Base-by-base conservation (phyloP, 2,797 vertebrate species). In the Paramormyrops hopkinsi region DNA sequence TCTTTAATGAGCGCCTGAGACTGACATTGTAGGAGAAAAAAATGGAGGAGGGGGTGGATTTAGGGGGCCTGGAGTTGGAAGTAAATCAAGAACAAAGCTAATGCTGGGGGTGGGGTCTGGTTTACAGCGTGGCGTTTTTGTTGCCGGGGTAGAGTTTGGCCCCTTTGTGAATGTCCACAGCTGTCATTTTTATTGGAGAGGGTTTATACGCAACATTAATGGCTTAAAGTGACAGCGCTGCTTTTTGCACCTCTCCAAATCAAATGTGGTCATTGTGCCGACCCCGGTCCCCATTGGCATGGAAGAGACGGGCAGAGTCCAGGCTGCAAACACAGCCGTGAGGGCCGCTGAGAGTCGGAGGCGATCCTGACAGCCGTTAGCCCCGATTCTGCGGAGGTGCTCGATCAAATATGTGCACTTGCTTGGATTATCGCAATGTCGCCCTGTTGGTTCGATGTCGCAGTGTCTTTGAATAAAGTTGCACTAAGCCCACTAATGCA, bases 131-230 rank as follows among this genome's bases (percentile, higher is more conserved):
- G 93, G 92, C 93, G 94, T 94, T 95, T 95, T 94, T 95, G 94
- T 94, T 95, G 93, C 93, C 91, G 91, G 92, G 93, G 94, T 92
- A 93, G 94, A 93, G 93, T 93, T 92, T 90, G 93, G 91, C 91
- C 90, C 94, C 94, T 95, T 95, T 95, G 94, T 94, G 93, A 93
- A 90, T 91, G 94, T 87, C 94, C 91, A 93, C 96, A 96, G 96
- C 95, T 96, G 96, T 96, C 95, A 95, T 96, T 96, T 96, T 96
- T 96, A 96, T 95, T 95, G 93, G 93, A 91, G 92, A 91, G 92
- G 93, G 93, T 95, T 96, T 96, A 95, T 94, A 92, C 93, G 88
- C 84, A 94, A 95, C 94, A 94, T 95, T 95, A 95, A 96, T 94
- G 94, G 93, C 94, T 96, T 96, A 95, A 96, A 96, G 95, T 94